Evolutionary conservation across 2,113 vertebrate genomes (phyloP), one percentile per base, ranked within the genome.

Genomic region (Pterocles burchelli): DNA sequence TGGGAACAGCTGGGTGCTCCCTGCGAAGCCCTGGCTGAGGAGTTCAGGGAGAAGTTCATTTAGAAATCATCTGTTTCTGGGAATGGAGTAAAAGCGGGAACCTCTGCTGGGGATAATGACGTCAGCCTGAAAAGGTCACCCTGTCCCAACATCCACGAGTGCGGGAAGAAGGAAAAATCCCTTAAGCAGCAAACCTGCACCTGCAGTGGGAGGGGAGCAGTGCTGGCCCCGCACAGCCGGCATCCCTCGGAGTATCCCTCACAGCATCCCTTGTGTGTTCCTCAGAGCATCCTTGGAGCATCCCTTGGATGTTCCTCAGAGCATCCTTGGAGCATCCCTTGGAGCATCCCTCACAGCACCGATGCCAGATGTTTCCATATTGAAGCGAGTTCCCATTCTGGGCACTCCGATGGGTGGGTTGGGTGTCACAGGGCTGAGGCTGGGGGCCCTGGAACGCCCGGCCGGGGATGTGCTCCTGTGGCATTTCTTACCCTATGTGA

Each of bases 341-440:
- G 45, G 45, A 2, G 17, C 75, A 28, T n/a, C 61, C 48, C 54
- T 36, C 9, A 2, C 26, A 13, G 7, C 51, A 49, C 48, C 73
- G 1, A 0, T 2, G 9, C 45, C 33, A 6, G 65, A 33, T 5
- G 9, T 51, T 48, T 20, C 2, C 52, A 48, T 25, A 4, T 5
- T 45, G 16, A 6, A 25, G 0, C 0, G 29, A 29, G 49, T 6
- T 66, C 58, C 36, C 18, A 0, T 7, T 74, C 20, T 0, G 41
- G 62, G 51, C 45, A 22, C 13, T 8, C 38, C 38, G 38, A 38
- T 38, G 38, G 38, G 38, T 38, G 38, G 38, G 38, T 38, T 38
- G 38, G 38, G 38, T 38, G 38, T 38, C 38, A 10, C 38, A 38
- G 38, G 38, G 38, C 38, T 38, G 38, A 38, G 38, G 38, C 38